Evolutionary conservation across 2,797 vertebrate species (phyloP).

Genomic region (Siniperca scherzeri): DNA sequence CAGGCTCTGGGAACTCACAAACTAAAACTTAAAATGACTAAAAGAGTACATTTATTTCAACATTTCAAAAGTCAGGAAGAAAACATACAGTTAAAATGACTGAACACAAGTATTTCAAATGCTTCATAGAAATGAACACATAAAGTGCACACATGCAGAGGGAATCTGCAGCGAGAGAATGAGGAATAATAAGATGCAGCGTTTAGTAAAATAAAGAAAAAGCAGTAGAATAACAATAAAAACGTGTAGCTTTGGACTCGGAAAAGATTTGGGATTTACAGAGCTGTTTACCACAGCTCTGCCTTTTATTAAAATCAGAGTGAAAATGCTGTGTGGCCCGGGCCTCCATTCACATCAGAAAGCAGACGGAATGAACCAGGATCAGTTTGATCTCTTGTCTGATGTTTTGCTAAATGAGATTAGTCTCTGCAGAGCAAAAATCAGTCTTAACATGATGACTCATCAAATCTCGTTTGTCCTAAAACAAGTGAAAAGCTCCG

Average conservation of each 20-base stretch:
- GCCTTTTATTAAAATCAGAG: not conserved
- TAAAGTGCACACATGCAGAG: not conserved
- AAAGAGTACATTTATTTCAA: not conserved
- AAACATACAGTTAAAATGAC: not conserved
- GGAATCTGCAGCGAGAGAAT: not conserved
- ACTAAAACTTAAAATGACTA: not conserved
- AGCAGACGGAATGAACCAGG: not conserved
- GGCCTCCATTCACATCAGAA: not conserved
- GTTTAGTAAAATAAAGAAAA: not conserved
- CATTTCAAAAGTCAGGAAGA: not conserved
- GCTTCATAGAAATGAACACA: not conserved
- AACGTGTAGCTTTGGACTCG: not conserved
- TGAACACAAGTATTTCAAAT: not conserved
- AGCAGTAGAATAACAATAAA: not conserved
- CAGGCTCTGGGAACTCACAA: not conserved
- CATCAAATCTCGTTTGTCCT: constrained; percentile 15
- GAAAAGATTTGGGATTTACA: constrained; percentile 2
- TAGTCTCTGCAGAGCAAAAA: constrained; percentile 15
- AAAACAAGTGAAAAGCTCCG: not conserved
- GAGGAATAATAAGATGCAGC: not conserved
- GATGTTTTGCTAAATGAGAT: constrained; percentile 12
- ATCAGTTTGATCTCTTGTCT: constrained; percentile 13
- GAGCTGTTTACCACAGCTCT: not conserved
- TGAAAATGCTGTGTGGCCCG: not conserved
- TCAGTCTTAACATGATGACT: constrained; percentile 5